Evolutionary conservation across 2,888 invertebrate species (phyloP).

Genomic region (Ophion costatus): DNA sequence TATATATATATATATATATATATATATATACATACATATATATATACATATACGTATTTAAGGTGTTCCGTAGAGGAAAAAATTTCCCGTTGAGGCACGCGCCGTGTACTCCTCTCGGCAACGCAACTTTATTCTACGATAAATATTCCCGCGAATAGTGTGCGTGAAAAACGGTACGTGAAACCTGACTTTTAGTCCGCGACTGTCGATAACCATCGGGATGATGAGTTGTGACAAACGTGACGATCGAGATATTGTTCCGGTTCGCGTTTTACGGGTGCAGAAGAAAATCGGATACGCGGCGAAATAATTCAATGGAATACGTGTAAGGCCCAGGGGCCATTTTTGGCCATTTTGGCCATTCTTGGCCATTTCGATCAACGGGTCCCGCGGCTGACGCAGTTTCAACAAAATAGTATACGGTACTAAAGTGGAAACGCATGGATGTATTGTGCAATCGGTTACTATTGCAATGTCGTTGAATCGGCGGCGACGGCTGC

Average conservation of each 20-base stretch:
- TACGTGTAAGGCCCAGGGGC: too few species aligned
- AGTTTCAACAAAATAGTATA: background rate
- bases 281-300: background rate
- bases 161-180: background rate
- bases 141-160: background rate
- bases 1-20: slow-evolving; percentile 23
- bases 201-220: background rate
- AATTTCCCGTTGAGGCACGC: slow-evolving; percentile 33
- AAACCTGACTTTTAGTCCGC: background rate
- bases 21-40: background rate
- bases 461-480: too few species aligned
- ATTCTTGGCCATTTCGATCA: slow-evolving; percentile 14
- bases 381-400: background rate
- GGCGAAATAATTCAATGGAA: background rate
- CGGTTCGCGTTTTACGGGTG: background rate
- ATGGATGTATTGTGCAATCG: too few species aligned
- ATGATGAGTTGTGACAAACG: background rate
- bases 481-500: too few species aligned
- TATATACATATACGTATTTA: slow-evolving; percentile 15
- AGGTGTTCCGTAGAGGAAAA: slow-evolving; percentile 25
- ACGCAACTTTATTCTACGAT: background rate
- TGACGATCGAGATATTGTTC: background rate
- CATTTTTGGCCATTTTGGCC: background rate
- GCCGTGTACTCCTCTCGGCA: background rate
- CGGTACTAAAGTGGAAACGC: too few species aligned